Conservation (phyloP, 2,888 invertebrate genomes). For the Lasioglossum morio region DNA sequence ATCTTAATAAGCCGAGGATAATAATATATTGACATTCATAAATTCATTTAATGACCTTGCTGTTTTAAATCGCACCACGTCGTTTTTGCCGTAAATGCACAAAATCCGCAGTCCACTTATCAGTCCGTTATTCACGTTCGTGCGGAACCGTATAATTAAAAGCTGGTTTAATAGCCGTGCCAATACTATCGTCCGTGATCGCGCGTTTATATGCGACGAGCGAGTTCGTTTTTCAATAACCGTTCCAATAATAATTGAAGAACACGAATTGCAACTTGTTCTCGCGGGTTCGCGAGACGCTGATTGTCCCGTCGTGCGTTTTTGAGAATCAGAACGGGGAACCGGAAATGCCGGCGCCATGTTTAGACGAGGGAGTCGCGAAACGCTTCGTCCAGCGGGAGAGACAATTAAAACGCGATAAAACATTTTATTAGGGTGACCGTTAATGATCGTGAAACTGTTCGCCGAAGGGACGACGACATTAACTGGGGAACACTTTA, state of each 20-base stretch:
- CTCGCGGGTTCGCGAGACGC: background rate
- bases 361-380: background rate
- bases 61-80: too few relatives aligned
- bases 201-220: background rate
- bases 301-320: background rate
- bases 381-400: slow-evolving; percentile 8
- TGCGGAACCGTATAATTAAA: background rate
- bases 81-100: background rate
- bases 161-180: background rate
- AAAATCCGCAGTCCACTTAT: background rate
- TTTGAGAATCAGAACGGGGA: background rate
- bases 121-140: background rate
- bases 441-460: slow-evolving; percentile 19
- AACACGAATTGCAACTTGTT: background rate
- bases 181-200: background rate
- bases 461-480: background rate
- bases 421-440: slow-evolving; percentile 23
- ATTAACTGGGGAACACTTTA: slow-evolving; percentile 12
- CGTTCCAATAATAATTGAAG: background rate
- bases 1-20: too few relatives aligned
- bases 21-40: too few relatives aligned
- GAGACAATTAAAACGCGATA: slow-evolving; percentile 31
- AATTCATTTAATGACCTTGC: too few relatives aligned
- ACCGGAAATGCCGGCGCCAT: background rate
- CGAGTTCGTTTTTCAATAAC: background rate